Conservation (phyloP, 2,113 vertebrate species). For the Apeltes quadracus region DNA sequence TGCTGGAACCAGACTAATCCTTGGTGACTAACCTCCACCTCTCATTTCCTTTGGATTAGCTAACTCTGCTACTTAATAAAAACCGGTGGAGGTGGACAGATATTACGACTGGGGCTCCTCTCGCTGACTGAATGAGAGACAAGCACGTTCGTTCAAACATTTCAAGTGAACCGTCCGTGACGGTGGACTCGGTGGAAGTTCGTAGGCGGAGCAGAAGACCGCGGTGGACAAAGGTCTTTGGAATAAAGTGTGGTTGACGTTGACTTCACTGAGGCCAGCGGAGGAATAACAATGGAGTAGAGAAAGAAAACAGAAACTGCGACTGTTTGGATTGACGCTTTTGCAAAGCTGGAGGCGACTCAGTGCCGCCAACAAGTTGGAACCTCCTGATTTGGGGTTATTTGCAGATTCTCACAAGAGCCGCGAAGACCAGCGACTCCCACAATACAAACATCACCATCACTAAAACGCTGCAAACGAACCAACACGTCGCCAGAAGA, state of each 20-base stretch:
- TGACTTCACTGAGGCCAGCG: background rate
- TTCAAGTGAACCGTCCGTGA: background rate
- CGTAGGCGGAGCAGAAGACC: background rate
- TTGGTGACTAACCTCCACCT: slow-evolving; percentile 75
- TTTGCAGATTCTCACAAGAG: slow-evolving; percentile 37
- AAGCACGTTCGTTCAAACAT: slow-evolving; percentile 3
- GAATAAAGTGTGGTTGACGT: no score
- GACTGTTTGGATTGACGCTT: slow-evolving; percentile 24
- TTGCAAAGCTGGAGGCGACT: slow-evolving; percentile 37
- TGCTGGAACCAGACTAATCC: slow-evolving; percentile 77
- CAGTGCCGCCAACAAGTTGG: slow-evolving; percentile 22
- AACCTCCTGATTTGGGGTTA: slow-evolving; percentile 44
- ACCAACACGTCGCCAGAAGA: slow-evolving; percentile 35
- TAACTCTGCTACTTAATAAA: slow-evolving; percentile 72
- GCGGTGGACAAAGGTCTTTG: background rate
- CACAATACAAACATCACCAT: slow-evolving; percentile 8
- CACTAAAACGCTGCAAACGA: slow-evolving; percentile 53
- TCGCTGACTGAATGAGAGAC: slow-evolving; percentile 1
- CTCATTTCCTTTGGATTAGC: slow-evolving; percentile 77
- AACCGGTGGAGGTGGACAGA: slow-evolving; percentile 52
- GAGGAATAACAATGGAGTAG: background rate
- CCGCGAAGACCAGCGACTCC: slow-evolving; percentile 26
- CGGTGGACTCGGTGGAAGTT: background rate
- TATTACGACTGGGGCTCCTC: slow-evolving; percentile 38
- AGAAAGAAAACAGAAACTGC: no score